Base-by-base conservation (phyloP, 2,113 vertebrate species). In the Setophaga kirtlandii region DNA sequence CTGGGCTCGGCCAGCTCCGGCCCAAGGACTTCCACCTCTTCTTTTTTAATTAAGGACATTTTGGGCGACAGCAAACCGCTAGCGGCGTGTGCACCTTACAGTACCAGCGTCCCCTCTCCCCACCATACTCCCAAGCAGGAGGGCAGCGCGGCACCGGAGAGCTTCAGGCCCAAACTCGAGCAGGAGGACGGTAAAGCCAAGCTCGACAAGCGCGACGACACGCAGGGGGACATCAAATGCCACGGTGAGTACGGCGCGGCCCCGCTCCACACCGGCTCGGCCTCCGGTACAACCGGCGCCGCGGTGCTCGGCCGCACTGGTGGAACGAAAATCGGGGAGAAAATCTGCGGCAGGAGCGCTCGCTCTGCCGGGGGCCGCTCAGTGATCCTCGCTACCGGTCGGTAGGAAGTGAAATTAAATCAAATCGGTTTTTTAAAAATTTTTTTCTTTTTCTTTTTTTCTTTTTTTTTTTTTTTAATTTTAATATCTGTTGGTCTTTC, bases 31-130 rank as follows among this genome's bases (percentile, higher is more conserved):
- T 99, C 99, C 98, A 99, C 99, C 90, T 99, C 99, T 88, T 99
- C 99, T 42, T 99, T 99, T 96, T 93, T 99, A 96, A 99, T 99
- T 98, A 99, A 99, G 98, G 99, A 99, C 99, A 99, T 99, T 98
- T 96, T 99, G 97, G 99, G 99, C 77, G 99, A 99, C 98, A 99
- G 99, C 96, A 99, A 99, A 98, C 99, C 99, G 39, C 98, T 99
- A 97, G 99, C 99, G 90, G 99, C 99, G 31, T 99, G 99, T 93
- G 99, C 99, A 77, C 99, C 99, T 96, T 99, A 99, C 98, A 99
- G 99, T 97, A 99, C 99, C 97, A 99, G 98, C 64, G 99, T 99
- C 33, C 97, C 98, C 74, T 99, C 99, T 41, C 99, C 99, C 20
- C 99, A 99, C 47, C 99, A 99, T 98, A 98, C 98, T 69, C 99